Base-by-base conservation (phyloP, 2,797 vertebrate species). In the Hoplostethus mediterraneus region DNA sequence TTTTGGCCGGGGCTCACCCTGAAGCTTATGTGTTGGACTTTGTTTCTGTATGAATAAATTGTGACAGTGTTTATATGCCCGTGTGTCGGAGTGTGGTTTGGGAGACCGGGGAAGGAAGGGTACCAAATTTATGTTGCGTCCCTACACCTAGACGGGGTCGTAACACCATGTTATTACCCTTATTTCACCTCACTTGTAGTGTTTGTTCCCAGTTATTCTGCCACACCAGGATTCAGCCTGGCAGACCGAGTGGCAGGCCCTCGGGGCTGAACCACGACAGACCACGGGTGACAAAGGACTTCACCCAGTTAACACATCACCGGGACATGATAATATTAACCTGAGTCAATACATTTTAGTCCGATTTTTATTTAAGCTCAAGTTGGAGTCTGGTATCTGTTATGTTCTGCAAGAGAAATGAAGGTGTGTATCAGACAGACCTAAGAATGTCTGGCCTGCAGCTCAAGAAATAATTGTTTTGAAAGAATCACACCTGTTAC, bases 301-400 rank as follows among this genome's bases (percentile, higher is more conserved):
- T 67, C 53, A 71, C 60, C 17, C 64, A 74, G 49, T 56, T 69
- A 57, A 68, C 57, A 71, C 62, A 65, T 80, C 30, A 21, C 21
- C 21, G 62, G 61, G 10, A 44, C 55, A n/a, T 60, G n/a, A 6
- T 44, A 48, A 68, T 17, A 73, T 54, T 66, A 52, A 69, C 73
- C 25, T 40, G 5, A 30, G 38, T 30, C 40, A 36, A 36, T 60
- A 64, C 55, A 54, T 52, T 47, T 17, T 45, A 8, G 2, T 47
- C 7, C 0, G 9, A 10, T 42, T 47, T 47, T 47, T 47, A 2
- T 65, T 75, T 28, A 54, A 9, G 4, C 63, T 33, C 28, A 61
- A 33, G 49, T 17, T 59, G 44, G 49, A 71, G 73, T 56, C 16
- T 68, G 55, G 3, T 58, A 73, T 67, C 60, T 67, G 4, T 8